phyloP scores from a whole-genome alignment of 2,113 vertebrate genomes.

The Spermophilus dauricus region DNA sequence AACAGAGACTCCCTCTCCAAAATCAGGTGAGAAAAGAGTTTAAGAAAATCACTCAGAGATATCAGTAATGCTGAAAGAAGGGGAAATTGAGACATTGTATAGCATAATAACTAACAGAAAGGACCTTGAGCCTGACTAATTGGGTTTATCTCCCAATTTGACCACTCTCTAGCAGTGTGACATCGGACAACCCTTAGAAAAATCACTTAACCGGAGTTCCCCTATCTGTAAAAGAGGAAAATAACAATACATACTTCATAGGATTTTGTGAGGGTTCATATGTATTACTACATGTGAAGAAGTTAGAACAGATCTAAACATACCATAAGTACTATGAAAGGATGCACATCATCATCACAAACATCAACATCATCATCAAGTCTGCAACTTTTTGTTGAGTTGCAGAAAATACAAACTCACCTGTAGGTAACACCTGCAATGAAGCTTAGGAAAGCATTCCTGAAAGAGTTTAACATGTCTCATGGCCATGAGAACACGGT shows the following conservation, averaged over 20 bases:
- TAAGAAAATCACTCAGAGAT: slow-evolving; percentile 5
- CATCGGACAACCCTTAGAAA: not conserved
- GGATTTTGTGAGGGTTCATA: not conserved
- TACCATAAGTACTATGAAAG: not conserved
- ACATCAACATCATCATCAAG: not conserved
- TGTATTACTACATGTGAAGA: not conserved
- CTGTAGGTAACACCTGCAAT: not conserved
- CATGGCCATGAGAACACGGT: not conserved
- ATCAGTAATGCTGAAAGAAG: not conserved
- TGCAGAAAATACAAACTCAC: slow-evolving; percentile 3
- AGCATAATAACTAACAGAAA: not conserved
- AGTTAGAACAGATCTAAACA: not conserved
- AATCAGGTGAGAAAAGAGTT: not conserved
- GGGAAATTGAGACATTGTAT: not conserved
- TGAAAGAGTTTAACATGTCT: not conserved
- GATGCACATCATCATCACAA: not conserved
- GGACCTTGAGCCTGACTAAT: not conserved
- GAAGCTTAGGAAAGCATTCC: slow-evolving; percentile 9
- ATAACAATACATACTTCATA: slow-evolving; percentile 25
- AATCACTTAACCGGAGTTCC: not conserved
- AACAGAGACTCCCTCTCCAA: not conserved
- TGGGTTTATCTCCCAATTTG: not conserved
- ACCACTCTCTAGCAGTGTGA: not conserved
- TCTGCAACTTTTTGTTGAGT: not conserved
- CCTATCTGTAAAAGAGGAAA: not conserved